A percentile compares a stretch with the other conserved stretches of the same genome.
Conservation (phyloP, 2,888 invertebrate species). For the Lysandra bellargus region DNA sequence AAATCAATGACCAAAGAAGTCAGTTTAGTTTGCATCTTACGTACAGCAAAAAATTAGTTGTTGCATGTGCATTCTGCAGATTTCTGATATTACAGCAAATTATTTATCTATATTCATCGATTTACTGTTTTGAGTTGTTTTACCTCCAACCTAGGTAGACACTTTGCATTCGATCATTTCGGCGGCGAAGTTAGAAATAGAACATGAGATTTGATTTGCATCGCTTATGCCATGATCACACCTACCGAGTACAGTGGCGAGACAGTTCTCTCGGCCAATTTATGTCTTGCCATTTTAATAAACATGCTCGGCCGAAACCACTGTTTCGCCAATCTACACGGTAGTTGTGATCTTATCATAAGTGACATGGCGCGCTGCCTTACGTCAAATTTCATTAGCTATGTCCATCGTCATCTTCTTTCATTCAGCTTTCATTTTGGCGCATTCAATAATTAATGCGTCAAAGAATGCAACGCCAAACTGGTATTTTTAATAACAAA, state of each 20-base stretch:
- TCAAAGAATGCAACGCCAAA: too few species aligned
- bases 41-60: not conserved
- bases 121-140: not conserved
- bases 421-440: too few species aligned
- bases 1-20: not conserved
- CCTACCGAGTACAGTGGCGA: too few species aligned
- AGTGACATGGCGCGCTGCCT: not conserved
- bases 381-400: not conserved
- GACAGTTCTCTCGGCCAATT: too few species aligned
- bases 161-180: not conserved
- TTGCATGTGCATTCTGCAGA: not conserved
- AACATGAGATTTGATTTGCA: not conserved
- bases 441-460: too few species aligned
- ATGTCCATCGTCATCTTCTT: too few species aligned
- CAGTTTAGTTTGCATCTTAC: not conserved
- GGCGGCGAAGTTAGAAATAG: too few species aligned
- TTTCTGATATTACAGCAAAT: not conserved
- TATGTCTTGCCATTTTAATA: too few species aligned
- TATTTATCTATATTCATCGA: slow-evolving; percentile 31
- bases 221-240: too few species aligned
- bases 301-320: too few species aligned
- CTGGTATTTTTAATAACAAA: too few species aligned
- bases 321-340: too few species aligned
- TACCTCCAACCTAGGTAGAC: not conserved
- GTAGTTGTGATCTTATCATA: not conserved